Base-by-base conservation (phyloP, 1,140 invertebrate species). In the Bacillus rossius region DNA sequence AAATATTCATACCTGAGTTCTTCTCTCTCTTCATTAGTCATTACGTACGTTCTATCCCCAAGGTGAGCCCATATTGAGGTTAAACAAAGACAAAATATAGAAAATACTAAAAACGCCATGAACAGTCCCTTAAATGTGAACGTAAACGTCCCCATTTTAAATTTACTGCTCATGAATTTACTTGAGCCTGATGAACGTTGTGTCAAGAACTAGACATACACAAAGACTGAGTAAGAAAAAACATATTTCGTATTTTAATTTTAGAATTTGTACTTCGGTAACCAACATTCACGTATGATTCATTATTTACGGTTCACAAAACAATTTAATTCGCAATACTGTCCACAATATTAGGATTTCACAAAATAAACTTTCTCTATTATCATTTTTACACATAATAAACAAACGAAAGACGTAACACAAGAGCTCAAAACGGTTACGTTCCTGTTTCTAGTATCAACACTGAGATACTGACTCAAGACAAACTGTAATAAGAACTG, bases 11-110 rank as follows among this genome's bases (percentile, higher is more conserved):
- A 83, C 81, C 80, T 81, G 49, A 84, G 69, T 40, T 74, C 67
- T 43, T 77, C 73, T 42, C 79, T 69, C 67, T 83, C 81, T 61
- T 80, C 77, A 59, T 74, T 72, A 25, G 75, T 79, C 81, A 84
- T 83, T 20, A 49, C 48, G n/a, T 51, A 29, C 14, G 59, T 14
- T 22, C 51, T 50, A 51, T 61, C 59, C 23, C 55, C 59, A 14
- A 57, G 40, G 29, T 61, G 55, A 14, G 55, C 59, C 13, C 47
- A 57, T 20, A 50, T 41, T 22, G 55, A 38, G 10, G 55, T 42
- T 17, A 55, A 34, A 45, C 55, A n/a, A 2, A 57, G 34, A 26
- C 55, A 49, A 49, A 57, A 26, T 0, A 23, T 49, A 20, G 49
- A 38, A 8, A 57, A 17, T 19, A 57, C 40, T 17, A 57, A 40